Percentiles rank a stretch among this genome's conserved stretches.
phyloP scores from a whole-genome alignment of 2,113 vertebrate species.

The Cervus canadensis region DNA sequence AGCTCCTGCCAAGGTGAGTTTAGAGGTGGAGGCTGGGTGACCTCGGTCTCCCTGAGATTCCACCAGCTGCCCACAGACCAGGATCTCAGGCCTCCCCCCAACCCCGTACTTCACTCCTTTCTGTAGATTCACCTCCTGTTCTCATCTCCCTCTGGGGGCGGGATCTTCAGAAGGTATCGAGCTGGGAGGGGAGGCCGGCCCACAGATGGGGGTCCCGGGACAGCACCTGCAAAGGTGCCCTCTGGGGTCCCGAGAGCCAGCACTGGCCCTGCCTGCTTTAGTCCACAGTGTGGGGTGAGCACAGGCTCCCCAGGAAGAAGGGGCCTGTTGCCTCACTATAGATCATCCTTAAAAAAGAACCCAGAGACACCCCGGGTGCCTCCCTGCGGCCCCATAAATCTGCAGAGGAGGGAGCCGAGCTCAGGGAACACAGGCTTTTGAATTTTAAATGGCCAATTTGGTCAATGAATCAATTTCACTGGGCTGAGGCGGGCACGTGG shows the following conservation, averaged over 20 bases:
- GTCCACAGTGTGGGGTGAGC: accelerated
- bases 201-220: accelerated
- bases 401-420: not conserved
- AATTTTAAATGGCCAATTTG: conserved; percentile 71
- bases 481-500: not conserved
- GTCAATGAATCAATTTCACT: conserved; percentile 58
- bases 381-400: conserved; percentile 32
- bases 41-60: not conserved
- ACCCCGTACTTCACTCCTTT: accelerated
- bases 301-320: not conserved
- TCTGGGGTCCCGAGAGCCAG: not conserved
- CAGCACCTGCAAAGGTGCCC: accelerated
- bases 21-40: accelerated
- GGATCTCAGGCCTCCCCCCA: not conserved
- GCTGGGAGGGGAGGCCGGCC: not conserved
- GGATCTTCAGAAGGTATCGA: accelerated
- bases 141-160: accelerated
- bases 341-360: conserved; percentile 45
- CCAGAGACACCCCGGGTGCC: not conserved
- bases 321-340: conserved; percentile 31
- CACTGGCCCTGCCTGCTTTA: accelerated
- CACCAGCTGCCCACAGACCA: accelerated
- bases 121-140: not conserved
- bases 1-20: accelerated
- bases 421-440: conserved; percentile 14